Evolutionary conservation across 2,888 invertebrate genomes (phyloP), one percentile per base, ranked within the genome.

Genomic region (Myopa testacea): DNA sequence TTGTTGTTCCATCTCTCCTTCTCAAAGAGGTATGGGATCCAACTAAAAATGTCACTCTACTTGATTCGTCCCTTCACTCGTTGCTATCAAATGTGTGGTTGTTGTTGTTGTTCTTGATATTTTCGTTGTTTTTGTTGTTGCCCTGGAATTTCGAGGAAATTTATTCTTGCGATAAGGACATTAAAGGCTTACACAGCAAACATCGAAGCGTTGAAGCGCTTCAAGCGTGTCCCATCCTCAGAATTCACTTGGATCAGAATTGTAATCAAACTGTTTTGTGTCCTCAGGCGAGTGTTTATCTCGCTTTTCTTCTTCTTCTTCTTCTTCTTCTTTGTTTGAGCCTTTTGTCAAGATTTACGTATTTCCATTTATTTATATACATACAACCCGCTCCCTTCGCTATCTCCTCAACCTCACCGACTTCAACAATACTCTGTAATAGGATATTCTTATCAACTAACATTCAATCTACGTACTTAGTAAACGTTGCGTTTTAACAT

Each of bases 401-500:
- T 55, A 6, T 58, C n/a, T 58, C 8, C 2, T 58, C 19, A 16
- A n/a, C 19, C 16, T 6, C 16, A 58, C 58, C 19, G 58, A 58
- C 14, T 58, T 58, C 58, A 58, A 16, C 50, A 69, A 45, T 26
- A 8, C 38, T 34, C 14, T 60, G 76, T 76, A 76, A 76, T 76
- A 60, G 69, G 69, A 45, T 76, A 62, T 70, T 76, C 62, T 76
- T 70, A 76, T 76, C 68, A 26, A 68, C 38, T 34, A 8, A 62
- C 34, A 40, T 10, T 14, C 60, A 73, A 63, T 73, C 71, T 72
- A 26, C 26, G 26, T 63, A 60, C 19, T 16, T 4, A 1, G 10
- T 45, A 45, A 45, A 45, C 6, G 6, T 40, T n/a, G 26, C 67
- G 26, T 55, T 73, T 63, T 73, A 50, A 63, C 63, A 26, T 40